Base-by-base conservation (phyloP, 92 coral and sea anemone species). In the Epizoanthus fatuus region DNA sequence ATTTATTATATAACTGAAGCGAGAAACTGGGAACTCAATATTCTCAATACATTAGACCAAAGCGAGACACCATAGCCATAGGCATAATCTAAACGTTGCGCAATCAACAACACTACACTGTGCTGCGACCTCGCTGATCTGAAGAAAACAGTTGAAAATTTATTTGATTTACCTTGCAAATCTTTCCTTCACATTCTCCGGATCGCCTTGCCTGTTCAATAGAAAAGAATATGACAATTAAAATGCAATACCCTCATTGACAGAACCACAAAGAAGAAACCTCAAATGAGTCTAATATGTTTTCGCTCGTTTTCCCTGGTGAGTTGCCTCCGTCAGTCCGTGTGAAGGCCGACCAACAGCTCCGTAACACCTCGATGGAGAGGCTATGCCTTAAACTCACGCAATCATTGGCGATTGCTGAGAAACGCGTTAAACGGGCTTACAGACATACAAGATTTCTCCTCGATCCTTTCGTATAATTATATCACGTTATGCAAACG, bases 121-220 rank as follows among this genome's bases (percentile, higher is more conserved):
- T 49, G 35, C 35, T 12, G 53, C 53, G 13, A 49, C 53, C 53
- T 49, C 53, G 53, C 53, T 10, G 9, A 49, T 5, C 13, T 49
- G 14, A 49, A 49, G 13, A 49, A 49, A 49, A 12, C 53, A 12
- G 13, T 12, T 49, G 53, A 47, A 19, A 11, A 49, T 7, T 15
- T 72, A 3, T 57, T 3, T 62, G 8, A 58, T 37, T 76, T 95
- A 97, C 99, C 99, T 91, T 32, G 99, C 99, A 86, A 97, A 97
- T 65, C 93, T 88, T 52, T 97, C 99, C 38, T 95, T 93, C 14
- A 93, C 93, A 71, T 92, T 94, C 55, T 94, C 99, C 5, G 88
- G 81, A 54, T 97, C 99, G 37, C 89, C 91, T 40, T 86, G 88
- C 72, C 98, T 95, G 83, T 71, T 54, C 69, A 53, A 44, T 44